Conservation (phyloP, 1,140 invertebrate species). For the Drosophila setifemur region DNA sequence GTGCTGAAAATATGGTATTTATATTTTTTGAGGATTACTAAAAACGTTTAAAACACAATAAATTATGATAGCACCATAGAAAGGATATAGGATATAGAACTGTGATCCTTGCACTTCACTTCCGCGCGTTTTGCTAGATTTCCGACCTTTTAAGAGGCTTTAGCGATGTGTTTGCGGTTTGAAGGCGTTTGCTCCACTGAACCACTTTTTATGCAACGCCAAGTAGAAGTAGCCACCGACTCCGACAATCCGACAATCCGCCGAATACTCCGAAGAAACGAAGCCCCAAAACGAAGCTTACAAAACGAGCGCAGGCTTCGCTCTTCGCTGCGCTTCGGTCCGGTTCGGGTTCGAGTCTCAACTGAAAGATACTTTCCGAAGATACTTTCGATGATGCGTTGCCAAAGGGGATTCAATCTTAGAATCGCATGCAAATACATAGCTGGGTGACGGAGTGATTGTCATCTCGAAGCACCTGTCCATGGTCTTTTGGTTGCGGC, state of each 20-base stretch:
- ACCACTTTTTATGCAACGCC: slow-evolving; percentile 76
- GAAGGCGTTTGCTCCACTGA: slow-evolving; percentile 81
- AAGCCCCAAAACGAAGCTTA: slow-evolving; percentile 8
- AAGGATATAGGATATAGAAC: slow-evolving; percentile 15
- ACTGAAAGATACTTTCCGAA: slow-evolving; percentile 5
- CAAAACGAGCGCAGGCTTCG: slow-evolving; percentile 23
- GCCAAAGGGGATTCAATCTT: not conserved
- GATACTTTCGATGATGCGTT: not conserved
- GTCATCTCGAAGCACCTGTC: slow-evolving; percentile 31
- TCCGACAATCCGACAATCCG: slow-evolving; percentile 6
- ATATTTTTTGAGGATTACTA: not conserved
- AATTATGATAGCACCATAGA: not conserved
- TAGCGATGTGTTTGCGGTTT: slow-evolving; percentile 59
- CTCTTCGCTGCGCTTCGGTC: not conserved
- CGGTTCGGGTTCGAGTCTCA: not conserved
- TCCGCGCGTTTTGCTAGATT: slow-evolving; percentile 25
- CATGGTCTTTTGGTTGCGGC: slow-evolving; percentile 22
- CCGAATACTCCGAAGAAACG: slow-evolving; percentile 7
- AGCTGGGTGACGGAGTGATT: slow-evolving; percentile 25
- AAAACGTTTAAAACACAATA: not conserved
- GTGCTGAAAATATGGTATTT: slow-evolving; percentile 5
- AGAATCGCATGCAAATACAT: slow-evolving; percentile 27
- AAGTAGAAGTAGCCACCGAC: slow-evolving; percentile 58
- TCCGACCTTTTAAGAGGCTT: too few species aligned
- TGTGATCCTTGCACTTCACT: slow-evolving; percentile 54